These are phyloP conservation scores for Calcarius lapponicus DNA, from an alignment of 2,797 vertebrate species.

Conservation along the genomic window DNA sequence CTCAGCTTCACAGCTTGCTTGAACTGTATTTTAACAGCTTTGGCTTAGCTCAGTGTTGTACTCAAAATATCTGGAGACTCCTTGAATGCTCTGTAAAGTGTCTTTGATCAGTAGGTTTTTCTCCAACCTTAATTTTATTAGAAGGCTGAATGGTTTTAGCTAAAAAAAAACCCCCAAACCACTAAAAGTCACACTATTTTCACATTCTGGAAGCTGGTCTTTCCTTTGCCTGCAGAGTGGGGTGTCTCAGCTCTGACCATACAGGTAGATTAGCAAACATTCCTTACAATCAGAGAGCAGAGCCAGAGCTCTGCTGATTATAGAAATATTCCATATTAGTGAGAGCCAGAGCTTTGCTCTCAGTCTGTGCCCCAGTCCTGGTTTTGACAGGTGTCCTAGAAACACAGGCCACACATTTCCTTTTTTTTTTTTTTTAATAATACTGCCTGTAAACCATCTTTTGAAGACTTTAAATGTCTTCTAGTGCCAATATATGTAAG, in stretches of 20 bases:
- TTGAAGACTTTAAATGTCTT: background rate
- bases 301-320: background rate
- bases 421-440: background rate
- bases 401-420: background rate
- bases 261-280: background rate
- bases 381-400: background rate
- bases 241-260: background rate
- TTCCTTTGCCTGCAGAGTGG: background rate
- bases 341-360: background rate
- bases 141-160: background rate
- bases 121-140: background rate
- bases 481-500: background rate
- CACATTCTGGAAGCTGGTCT: background rate
- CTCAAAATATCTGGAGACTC: background rate
- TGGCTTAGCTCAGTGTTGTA: background rate
- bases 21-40: background rate
- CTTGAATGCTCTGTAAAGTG: background rate
- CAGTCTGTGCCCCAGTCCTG: accelerated
- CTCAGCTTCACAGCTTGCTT: background rate
- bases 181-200: background rate
- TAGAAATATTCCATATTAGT: background rate
- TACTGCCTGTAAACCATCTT: background rate
- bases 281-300: background rate
- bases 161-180: background rate
- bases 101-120: background rate